These are phyloP conservation scores for Patiria pectinifera DNA, from an alignment of 53 echinoderm and acorn worm species.

Conservation along the genomic window DNA sequence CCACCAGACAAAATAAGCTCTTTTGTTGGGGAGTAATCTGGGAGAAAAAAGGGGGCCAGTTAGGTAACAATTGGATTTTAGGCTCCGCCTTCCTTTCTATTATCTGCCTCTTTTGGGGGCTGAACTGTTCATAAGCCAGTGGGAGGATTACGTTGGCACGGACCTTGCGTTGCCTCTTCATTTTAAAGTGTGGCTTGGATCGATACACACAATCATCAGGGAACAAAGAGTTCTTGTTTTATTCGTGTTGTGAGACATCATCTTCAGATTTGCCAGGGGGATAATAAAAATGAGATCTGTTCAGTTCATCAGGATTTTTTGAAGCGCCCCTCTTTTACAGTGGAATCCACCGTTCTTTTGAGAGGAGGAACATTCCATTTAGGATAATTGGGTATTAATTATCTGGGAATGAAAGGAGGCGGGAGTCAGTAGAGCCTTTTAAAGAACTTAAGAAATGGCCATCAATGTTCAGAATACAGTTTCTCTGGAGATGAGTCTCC, in stretches of 20 bases:
- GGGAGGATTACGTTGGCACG: neutral
- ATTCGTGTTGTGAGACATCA: neutral
- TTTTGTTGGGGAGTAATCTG: constrained; percentile 47
- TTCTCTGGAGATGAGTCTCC: neutral
- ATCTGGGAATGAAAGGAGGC: constrained; percentile 25
- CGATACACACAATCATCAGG: neutral
- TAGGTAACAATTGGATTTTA: constrained; percentile 10
- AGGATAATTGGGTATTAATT: constrained; percentile 42
- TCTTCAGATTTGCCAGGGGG: neutral
- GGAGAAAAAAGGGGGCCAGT: constrained; percentile 41
- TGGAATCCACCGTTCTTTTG: constrained; percentile 11
- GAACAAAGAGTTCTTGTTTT: neutral
- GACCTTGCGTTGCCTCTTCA: neutral
- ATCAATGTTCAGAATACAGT: neutral
- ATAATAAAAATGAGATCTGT: neutral
- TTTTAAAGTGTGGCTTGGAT: neutral
- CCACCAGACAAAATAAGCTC: constrained; percentile 35
- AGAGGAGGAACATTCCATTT: neutral
- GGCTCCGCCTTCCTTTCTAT: constrained; percentile 3
- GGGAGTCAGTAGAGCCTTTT: neutral
- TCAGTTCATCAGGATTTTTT: neutral
- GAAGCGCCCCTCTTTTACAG: neutral
- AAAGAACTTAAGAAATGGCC: neutral
- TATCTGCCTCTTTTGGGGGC: neutral
- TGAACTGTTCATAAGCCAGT: neutral